These are phyloP conservation scores for Palloptera scutellata DNA, from an alignment of 2,888 invertebrate species.

Conservation along the genomic window DNA sequence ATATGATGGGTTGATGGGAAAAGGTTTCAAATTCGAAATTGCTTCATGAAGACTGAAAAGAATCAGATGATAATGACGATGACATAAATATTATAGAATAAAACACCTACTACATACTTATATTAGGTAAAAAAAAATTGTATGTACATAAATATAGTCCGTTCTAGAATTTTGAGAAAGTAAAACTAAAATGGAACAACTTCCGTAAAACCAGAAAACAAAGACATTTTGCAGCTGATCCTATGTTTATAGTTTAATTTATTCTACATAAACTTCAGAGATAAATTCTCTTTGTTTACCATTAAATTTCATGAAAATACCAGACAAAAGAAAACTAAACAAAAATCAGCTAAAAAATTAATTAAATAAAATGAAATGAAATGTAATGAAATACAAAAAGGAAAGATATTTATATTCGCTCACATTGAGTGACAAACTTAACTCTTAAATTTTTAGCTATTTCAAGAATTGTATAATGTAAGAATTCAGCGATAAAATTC, in stretches of 20 bases:
- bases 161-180: not conserved
- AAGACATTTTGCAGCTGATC: slow-evolving; percentile 1
- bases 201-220: not conserved
- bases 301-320: not conserved
- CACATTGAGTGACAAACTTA: slow-evolving; percentile 48
- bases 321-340: not conserved
- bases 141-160: too few species aligned
- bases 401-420: slow-evolving; percentile 42
- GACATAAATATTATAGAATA: not conserved
- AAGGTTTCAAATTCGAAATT: not conserved
- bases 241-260: not conserved
- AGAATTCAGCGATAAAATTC: not conserved
- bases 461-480: too few species aligned
- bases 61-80: not conserved
- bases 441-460: not conserved
- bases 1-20: not conserved
- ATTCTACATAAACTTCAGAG: not conserved
- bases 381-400: slow-evolving; percentile 22
- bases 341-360: not conserved
- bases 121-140: too few species aligned
- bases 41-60: slow-evolving; percentile 6
- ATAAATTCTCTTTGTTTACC: not conserved
- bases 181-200: not conserved
- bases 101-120: too few species aligned
- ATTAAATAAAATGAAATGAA: not conserved